Evolutionary conservation across 2,888 invertebrate species (phyloP).

Genomic region (Drosophila leonis): DNA sequence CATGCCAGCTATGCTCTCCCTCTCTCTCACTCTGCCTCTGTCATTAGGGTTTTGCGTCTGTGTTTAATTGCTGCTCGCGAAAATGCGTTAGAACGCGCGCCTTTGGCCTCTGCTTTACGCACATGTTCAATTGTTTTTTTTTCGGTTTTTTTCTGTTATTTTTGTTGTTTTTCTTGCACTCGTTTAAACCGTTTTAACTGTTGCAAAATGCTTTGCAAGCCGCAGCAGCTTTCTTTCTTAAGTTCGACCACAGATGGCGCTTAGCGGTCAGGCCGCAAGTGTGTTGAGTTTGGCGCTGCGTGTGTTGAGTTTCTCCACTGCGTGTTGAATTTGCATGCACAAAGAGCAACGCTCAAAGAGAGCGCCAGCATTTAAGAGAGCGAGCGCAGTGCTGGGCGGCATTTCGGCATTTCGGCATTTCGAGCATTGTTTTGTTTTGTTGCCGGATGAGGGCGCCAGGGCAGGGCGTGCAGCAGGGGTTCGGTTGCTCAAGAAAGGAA

Average conservation of each 20-base stretch:
- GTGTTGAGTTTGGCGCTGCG: conserved; percentile 18
- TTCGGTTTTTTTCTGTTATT: background rate
- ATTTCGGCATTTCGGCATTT: conserved; percentile 31
- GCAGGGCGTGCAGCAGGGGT: background rate
- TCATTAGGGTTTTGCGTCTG: conserved; percentile 59
- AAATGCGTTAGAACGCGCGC: conserved; percentile 23
- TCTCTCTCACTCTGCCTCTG: background rate
- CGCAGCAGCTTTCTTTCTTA: conserved; percentile 14
- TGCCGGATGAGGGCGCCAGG: background rate
- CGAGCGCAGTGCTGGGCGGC: conserved; percentile 15
- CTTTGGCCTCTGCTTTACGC: background rate
- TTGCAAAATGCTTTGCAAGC: conserved; percentile 20
- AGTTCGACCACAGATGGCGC: conserved; percentile 37
- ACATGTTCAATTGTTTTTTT: background rate
- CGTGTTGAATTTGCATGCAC: conserved; percentile 7
- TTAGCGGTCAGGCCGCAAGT: conserved; percentile 6
- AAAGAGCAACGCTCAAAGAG: conserved; percentile 23
- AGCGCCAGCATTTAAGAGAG: conserved; percentile 11
- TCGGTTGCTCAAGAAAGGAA: background rate
- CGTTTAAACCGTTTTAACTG: conserved; percentile 23
- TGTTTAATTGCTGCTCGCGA: conserved; percentile 51
- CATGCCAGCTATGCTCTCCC: background rate
- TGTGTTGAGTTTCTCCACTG: conserved; percentile 16
- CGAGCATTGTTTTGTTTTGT: conserved; percentile 38
- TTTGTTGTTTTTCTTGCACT: background rate